A percentile compares a stretch with the other conserved stretches of the same genome.
These are phyloP conservation scores for Drosophila chauvacae DNA, from an alignment of 1,140 invertebrate species.

Conservation along the genomic window DNA sequence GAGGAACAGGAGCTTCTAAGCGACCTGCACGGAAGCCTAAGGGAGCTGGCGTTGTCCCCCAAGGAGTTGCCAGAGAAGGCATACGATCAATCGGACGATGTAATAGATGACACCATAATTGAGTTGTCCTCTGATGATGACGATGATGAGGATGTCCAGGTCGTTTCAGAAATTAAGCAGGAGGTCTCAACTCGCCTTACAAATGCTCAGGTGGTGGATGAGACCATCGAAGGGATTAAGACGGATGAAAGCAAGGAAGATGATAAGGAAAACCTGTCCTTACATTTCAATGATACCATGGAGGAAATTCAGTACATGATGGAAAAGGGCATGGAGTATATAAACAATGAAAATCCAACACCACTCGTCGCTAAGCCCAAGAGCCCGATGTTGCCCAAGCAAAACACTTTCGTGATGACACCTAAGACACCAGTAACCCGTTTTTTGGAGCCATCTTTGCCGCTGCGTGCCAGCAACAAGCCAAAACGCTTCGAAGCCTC, in stretches of 20 bases:
- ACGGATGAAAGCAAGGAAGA: constrained; percentile 40
- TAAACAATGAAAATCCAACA: constrained; percentile 29
- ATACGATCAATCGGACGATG: constrained; percentile 6
- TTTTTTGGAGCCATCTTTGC: constrained; percentile 23
- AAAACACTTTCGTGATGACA: constrained; percentile 60
- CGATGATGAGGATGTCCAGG: constrained; percentile 46
- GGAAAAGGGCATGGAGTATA: constrained; percentile 76
- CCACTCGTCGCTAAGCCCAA: constrained; percentile 1
- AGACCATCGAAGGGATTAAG: not conserved
- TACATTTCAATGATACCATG: constrained; percentile 84
- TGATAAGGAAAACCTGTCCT: constrained; percentile 61
- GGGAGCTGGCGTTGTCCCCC: constrained; percentile 33
- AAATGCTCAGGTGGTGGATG: not conserved
- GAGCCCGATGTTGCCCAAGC: constrained; percentile 34
- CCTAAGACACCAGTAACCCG: constrained; percentile 24
- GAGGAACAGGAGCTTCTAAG: constrained; percentile 53
- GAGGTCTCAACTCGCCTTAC: not conserved
- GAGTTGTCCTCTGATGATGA: constrained; percentile 57
- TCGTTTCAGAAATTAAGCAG: constrained; percentile 19
- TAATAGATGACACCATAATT: constrained; percentile 53
- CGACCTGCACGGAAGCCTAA: constrained; percentile 54
- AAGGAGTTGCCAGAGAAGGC: constrained; percentile 2
- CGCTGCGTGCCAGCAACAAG: constrained; percentile 27
- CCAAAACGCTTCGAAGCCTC: constrained; percentile 3
- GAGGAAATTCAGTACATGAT: constrained; percentile 85